These are phyloP conservation scores for Nyctibius bracteatus DNA, from an alignment of 2,113 vertebrate species.

Conservation along the genomic window DNA sequence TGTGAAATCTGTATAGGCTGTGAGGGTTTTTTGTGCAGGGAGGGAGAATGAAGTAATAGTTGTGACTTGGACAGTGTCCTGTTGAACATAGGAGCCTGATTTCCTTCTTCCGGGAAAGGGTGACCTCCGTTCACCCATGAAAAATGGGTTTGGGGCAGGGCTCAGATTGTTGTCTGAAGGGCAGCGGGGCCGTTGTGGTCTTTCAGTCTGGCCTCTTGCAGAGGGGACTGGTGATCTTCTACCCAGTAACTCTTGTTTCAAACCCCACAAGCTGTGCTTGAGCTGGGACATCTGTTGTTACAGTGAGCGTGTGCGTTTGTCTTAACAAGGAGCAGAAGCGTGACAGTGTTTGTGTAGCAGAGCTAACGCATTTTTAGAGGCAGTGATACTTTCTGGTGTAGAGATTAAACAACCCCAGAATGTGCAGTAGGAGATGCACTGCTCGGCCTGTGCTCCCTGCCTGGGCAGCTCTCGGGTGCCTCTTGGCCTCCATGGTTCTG, in stretches of 20 bases:
- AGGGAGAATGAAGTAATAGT: not conserved
- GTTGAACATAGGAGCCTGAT: not conserved
- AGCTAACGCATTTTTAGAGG: not conserved
- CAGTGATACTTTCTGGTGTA: not conserved
- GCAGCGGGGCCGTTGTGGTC: accelerated
- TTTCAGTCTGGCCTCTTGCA: not conserved
- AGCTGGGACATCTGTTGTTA: not conserved
- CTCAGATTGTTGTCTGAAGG: not conserved
- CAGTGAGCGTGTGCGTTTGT: accelerated
- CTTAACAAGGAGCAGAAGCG: not conserved
- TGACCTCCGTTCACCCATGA: not conserved
- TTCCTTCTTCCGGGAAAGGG: not conserved
- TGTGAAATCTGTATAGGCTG: not conserved
- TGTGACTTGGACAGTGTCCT: not conserved
- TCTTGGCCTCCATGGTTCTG: not conserved
- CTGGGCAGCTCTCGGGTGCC: not conserved
- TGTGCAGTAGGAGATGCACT: accelerated
- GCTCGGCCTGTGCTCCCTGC: not conserved
- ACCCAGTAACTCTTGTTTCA: not conserved
- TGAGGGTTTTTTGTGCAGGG: not conserved
- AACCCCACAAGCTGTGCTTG: not conserved
- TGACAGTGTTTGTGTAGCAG: not conserved
- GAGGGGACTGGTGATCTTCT: not conserved
- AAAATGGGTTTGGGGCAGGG: not conserved
- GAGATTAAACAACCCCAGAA: not conserved